Evolutionary conservation across 2,113 vertebrate species (phyloP), one percentile per base, ranked within the genome.

Genomic region (Pardalotus punctatus): DNA sequence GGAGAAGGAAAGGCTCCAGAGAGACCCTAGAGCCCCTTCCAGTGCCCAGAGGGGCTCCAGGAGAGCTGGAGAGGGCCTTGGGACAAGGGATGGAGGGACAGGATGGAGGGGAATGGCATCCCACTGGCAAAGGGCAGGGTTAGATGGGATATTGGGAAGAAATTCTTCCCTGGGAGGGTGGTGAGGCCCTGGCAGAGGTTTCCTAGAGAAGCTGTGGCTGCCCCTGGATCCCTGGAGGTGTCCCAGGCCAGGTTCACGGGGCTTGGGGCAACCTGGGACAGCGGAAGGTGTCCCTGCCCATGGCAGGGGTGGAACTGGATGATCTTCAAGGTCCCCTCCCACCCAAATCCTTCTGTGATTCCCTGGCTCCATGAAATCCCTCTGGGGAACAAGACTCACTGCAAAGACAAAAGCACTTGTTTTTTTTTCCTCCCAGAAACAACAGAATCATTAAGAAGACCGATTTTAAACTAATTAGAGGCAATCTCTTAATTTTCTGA

Each of bases 201-300:
- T 16, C 24, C 29, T 38, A 53, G 38, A 31, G 78, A 3, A 53
- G 70, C 62, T 76, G 62, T 27, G 70, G 70, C 29, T 69, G 54
- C n/a, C 12, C 21, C 54, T 43, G 56, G 21, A 47, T 60, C 69
- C 69, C 38, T 53, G 47, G n/a, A 2, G 42, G 22, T 48, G 47
- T 1, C 35, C 62, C 5, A 61, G 70, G 17, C 54, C 29, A 6
- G 54, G 54, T 0, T 54, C 25, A 40, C 0, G 0, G 25, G 14
- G 21, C 12, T 61, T 48, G 40, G 35, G 67, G 38, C 16, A 53
- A 0, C 28, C 38, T 74, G 60, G 38, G 28, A 0, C 0, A 14
- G 9, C 54, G 21, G 35, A 20, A 69, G 4, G 0, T 16, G 42
- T 48, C 22, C 61, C 70, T 76, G 35, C 1, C 23, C 29, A 9